Evolutionary conservation across 2,113 vertebrate genomes (phyloP).

Genomic region (Labeo rohita): DNA sequence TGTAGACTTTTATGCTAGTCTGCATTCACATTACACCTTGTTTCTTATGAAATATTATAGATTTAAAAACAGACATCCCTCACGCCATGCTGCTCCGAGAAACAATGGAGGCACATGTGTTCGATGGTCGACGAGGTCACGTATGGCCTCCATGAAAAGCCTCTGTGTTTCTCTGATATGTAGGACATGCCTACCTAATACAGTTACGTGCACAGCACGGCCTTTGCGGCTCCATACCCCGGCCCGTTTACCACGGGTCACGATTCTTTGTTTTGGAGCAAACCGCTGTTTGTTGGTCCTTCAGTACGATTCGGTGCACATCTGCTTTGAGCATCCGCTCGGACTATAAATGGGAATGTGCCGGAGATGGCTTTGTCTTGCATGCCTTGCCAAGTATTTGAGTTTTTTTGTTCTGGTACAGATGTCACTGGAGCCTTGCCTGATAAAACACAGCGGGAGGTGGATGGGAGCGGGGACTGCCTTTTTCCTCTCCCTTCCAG

Average conservation of each 20-base stretch:
- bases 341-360: constrained; percentile 43
- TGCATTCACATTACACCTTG: neutral
- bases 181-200: constrained; percentile 34
- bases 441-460: constrained; percentile 31
- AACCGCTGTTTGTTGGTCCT: neutral
- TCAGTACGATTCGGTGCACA: neutral
- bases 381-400: constrained; percentile 40
- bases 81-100: constrained; percentile 28
- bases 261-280: neutral
- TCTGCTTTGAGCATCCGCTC: constrained; percentile 10
- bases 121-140: constrained; percentile 41
- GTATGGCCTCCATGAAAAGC: constrained; percentile 48
- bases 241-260: neutral
- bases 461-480: constrained; percentile 4
- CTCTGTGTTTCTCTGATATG: constrained; percentile 49
- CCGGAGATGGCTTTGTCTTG: constrained; percentile 39
- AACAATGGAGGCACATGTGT: constrained; percentile 40
- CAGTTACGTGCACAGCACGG: constrained; percentile 14
- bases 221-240: constrained; percentile 24
- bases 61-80: neutral
- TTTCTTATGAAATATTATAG: neutral
- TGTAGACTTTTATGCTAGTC: neutral
- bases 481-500: constrained; percentile 24
- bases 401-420: constrained; percentile 34
- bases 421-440: constrained; percentile 47